A percentile compares a stretch with the other conserved stretches of the same genome.
Conservation (phyloP, 1,140 invertebrate genomes). For the Pissodes strobi region DNA sequence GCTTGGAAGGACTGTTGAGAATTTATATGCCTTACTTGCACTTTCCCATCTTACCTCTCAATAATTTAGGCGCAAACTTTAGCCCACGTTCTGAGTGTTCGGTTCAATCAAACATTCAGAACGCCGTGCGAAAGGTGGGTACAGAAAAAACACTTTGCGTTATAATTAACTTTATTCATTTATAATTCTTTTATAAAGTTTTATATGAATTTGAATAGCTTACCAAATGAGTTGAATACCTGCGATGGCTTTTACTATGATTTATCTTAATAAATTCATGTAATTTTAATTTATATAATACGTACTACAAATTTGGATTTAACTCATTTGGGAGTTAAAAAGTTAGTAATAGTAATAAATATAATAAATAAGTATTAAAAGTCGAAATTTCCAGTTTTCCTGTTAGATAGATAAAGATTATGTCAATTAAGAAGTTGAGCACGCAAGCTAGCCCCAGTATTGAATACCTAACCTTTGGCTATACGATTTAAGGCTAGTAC, state of each 20-base stretch:
- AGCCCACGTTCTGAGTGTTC: too few species aligned
- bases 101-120: too few species aligned
- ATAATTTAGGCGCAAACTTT: too few species aligned
- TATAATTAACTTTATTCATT: slow-evolving; percentile 58
- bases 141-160: slow-evolving; percentile 46
- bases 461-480: too few species aligned
- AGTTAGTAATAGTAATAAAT: slow-evolving; percentile 50
- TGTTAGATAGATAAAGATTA: slow-evolving; percentile 36
- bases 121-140: neutral
- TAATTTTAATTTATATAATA: slow-evolving; percentile 43
- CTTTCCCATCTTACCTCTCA: too few species aligned
- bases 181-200: slow-evolving; percentile 58
- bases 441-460: neutral
- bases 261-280: slow-evolving; percentile 41
- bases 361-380: slow-evolving; percentile 42
- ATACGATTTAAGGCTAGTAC: too few species aligned
- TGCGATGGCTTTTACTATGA: slow-evolving; percentile 16
- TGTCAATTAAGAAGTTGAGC: slow-evolving; percentile 36
- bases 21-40: too few species aligned
- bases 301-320: slow-evolving; percentile 43
- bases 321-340: slow-evolving; percentile 47
- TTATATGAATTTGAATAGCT: slow-evolving; percentile 56
- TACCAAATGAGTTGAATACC: slow-evolving; percentile 53
- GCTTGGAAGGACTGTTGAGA: too few species aligned
- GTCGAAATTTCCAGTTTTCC: slow-evolving; percentile 38